These are phyloP conservation scores for Ictalurus punctatus DNA, from an alignment of 2,113 vertebrate species.

Conservation along the genomic window DNA sequence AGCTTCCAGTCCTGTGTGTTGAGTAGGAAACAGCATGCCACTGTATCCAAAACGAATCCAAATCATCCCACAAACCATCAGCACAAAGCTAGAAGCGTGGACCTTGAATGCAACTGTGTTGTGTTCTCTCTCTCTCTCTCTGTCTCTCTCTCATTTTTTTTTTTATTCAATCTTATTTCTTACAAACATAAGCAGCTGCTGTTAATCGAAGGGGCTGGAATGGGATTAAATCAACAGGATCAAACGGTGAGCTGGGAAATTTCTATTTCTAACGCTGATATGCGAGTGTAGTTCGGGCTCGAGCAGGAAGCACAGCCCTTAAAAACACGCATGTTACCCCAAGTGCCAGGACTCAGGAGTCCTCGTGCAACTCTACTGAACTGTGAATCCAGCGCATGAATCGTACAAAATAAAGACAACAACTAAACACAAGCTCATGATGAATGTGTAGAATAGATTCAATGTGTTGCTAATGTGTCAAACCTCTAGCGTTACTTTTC, in stretches of 20 bases:
- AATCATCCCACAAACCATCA: conserved; percentile 8
- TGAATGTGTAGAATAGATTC: conserved; percentile 54
- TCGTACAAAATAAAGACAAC: conserved; percentile 45
- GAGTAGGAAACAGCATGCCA: neutral
- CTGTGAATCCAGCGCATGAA: conserved; percentile 61
- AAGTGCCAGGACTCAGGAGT: conserved; percentile 37
- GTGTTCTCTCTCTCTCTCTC: neutral
- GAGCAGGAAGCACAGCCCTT: conserved; percentile 20
- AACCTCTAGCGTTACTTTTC: conserved; percentile 17
- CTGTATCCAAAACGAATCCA: conserved; percentile 17
- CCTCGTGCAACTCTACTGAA: conserved; percentile 49
- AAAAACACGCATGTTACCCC: conserved; percentile 10
- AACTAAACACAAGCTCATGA: conserved; percentile 45
- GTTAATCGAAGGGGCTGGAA: conserved; percentile 40
- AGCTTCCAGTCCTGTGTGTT: conserved; percentile 5
- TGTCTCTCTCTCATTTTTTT: neutral
- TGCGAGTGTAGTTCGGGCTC: conserved; percentile 14
- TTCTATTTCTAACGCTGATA: conserved; percentile 22
- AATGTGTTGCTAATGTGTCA: conserved; percentile 31
- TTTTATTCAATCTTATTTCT: conserved; percentile 13
- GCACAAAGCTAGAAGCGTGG: neutral
- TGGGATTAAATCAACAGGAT: conserved; percentile 22
- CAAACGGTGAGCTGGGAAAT: conserved; percentile 44
- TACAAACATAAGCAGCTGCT: conserved; percentile 37
- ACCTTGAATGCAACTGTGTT: conserved; percentile 5